Evolutionary conservation across 2,888 invertebrate genomes (phyloP), one percentile per base, ranked within the genome.

Genomic region (Acrocera orbiculus): DNA sequence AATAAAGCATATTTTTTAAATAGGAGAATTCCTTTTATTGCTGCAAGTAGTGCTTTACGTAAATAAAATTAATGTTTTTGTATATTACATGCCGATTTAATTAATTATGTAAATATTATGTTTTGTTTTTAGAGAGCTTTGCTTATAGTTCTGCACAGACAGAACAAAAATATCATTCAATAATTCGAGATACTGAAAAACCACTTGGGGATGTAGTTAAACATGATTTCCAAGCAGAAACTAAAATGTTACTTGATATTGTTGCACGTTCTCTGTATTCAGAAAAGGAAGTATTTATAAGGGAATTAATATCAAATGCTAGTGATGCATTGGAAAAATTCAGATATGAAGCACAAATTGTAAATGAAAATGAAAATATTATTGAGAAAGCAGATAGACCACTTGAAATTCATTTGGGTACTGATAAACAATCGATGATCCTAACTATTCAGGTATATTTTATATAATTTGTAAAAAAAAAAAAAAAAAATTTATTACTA

Each of bases 311-410:
- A 43, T 95, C 95, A 1, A 96, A 96, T 64, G 83, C 92, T 1
- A 93, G 90, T 57, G 95, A 96, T 70, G 95, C 95, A 10, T 63
- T 96, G 39, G 95, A 96, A 56, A 96, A 95, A 58, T 74, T 93
- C 43, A 67, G 92, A 2, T 92, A 90, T 50, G 53, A 79, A 10
- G 69, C 74, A 11, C 52, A 59, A n/a, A 48, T 54, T 2, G 63
- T 67, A 4, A 62, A 62, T 8, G 61, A 66, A 4, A 65, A 69
- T 16, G 56, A 62, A 16, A 61, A 56, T 19, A 54, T 66, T 30
- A 55, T 73, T 30, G 62, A 64, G 26, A 64, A 67, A 24, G 58
- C 64, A 6, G 80, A 80, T 44, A 63, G 77, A 35, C 57, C 73
- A 5, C 63, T 92, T 34, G 90, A 93, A 64, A 90, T 95, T 43